Evolutionary conservation across 2,113 vertebrate species (phyloP).

Genomic region (Ranitomeya imitator): DNA sequence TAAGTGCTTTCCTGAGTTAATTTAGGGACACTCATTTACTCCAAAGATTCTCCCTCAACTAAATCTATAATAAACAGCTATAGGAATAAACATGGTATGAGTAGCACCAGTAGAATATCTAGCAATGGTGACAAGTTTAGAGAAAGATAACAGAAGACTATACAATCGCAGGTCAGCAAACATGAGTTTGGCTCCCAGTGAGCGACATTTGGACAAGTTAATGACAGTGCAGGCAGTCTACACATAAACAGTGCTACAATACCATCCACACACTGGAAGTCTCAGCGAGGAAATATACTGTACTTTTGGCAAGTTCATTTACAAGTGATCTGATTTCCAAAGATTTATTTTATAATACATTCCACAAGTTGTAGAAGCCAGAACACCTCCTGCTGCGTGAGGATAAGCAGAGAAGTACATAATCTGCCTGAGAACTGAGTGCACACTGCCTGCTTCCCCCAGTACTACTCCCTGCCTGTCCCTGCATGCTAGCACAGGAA

Average conservation of each 20-base stretch:
- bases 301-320: conserved; percentile 44
- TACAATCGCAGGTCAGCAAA: not conserved
- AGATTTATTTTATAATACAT: conserved; percentile 53
- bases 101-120: not conserved
- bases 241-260: conserved; percentile 1
- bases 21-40: not conserved
- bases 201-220: conserved; percentile 9
- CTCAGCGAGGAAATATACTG: conserved; percentile 19
- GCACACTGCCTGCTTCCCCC: conserved; percentile 33
- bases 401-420: conserved; percentile 53
- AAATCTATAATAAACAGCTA: not conserved
- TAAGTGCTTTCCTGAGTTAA: not conserved
- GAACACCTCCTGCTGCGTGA: conserved; percentile 53
- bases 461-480: conserved; percentile 40
- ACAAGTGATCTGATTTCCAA: conserved; percentile 44
- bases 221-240: not conserved
- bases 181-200: not conserved
- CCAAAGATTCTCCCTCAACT: not conserved
- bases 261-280: not conserved
- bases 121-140: not conserved
- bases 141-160: conserved; percentile 2
- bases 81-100: not conserved
- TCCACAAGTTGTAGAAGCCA: conserved; percentile 40
- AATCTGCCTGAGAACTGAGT: conserved; percentile 55
- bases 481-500: conserved; percentile 27